Conservation (phyloP, 2,797 vertebrate species). For the Crocidura indochinensis region DNA sequence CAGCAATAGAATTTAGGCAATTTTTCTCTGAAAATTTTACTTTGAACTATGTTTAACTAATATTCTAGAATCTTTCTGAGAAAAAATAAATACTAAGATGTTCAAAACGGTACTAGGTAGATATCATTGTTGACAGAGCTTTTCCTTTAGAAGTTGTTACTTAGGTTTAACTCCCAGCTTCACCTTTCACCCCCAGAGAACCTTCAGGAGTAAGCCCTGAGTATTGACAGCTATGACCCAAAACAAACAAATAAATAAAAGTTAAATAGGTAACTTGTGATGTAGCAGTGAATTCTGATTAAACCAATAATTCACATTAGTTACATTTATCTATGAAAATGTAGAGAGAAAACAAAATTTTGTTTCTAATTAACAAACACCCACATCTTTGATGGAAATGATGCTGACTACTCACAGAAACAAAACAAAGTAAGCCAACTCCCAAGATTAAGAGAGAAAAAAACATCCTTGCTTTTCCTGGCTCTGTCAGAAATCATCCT, state of each 20-base stretch:
- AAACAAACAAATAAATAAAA: too few species aligned
- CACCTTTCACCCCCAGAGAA: too few species aligned
- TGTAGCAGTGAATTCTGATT: not conserved
- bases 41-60: not conserved
- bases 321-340: slow-evolving; percentile 31
- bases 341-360: slow-evolving; percentile 40
- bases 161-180: too few species aligned
- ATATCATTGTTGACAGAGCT: too few species aligned
- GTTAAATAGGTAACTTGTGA: not conserved
- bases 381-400: slow-evolving; percentile 43
- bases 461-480: slow-evolving; percentile 19
- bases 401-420: slow-evolving; percentile 34
- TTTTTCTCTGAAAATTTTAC: not conserved
- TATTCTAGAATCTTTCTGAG: not conserved
- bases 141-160: too few species aligned
- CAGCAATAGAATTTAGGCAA: not conserved
- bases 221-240: too few species aligned
- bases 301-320: not conserved
- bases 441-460: slow-evolving; percentile 34
- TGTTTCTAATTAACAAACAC: slow-evolving; percentile 48
- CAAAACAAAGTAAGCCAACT: slow-evolving; percentile 49
- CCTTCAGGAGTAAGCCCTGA: too few species aligned
- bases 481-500: slow-evolving; percentile 55
- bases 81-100: not conserved
- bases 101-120: too few species aligned